phyloP scores from a whole-genome alignment of 92 coral and sea anemone genomes.

The Zoanthus sociatus region DNA sequence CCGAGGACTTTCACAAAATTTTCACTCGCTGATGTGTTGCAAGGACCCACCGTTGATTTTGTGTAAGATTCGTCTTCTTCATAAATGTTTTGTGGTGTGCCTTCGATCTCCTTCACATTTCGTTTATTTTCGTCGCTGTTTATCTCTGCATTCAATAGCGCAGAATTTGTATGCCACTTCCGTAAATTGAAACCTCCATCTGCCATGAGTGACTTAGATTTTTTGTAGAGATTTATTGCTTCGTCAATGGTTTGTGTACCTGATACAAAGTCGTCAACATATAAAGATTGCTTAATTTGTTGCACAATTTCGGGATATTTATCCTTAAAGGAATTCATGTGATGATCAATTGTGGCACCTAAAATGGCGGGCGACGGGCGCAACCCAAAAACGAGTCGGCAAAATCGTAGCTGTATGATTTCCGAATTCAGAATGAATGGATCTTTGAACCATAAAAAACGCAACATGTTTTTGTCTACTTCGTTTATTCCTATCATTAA shows the following conservation, averaged over 20 bases:
- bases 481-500: constrained; percentile 58
- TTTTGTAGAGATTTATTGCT: constrained; percentile 50
- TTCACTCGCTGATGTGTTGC: constrained; percentile 33
- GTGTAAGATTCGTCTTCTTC: constrained; percentile 55
- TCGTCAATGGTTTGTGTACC: constrained; percentile 16
- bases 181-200: constrained; percentile 66
- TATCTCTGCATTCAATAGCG: constrained; percentile 2
- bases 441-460: constrained; percentile 62
- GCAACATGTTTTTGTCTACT: constrained; percentile 58
- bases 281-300: constrained; percentile 36
- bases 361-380: constrained; percentile 52
- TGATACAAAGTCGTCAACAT: constrained; percentile 52
- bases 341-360: constrained; percentile 50
- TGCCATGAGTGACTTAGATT: constrained; percentile 55
- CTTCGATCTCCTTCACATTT: constrained; percentile 4
- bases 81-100: neutral
- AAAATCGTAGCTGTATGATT: constrained; percentile 36
- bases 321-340: constrained; percentile 33
- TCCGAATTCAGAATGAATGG: constrained; percentile 53
- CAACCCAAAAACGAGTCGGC: constrained; percentile 46
- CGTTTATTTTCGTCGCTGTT: constrained; percentile 21
- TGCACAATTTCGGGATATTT: constrained; percentile 46
- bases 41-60: constrained; percentile 52
- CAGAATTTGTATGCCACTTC: constrained; percentile 53
- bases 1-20: constrained; percentile 55